These are phyloP conservation scores for Oreochromis grahami DNA, from an alignment of 2,797 vertebrate species.

Conservation along the genomic window DNA sequence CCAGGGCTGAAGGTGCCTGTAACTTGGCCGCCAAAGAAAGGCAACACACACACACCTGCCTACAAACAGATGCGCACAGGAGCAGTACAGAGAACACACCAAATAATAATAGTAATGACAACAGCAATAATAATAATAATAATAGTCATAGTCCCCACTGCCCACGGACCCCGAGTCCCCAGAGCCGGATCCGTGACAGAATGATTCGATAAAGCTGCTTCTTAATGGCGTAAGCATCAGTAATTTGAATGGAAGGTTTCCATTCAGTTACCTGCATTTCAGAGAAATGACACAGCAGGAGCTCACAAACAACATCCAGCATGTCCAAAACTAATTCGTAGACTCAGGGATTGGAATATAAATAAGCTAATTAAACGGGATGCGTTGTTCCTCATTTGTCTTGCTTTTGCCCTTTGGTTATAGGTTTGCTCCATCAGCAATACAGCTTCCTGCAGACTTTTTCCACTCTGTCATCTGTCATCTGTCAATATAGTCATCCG, in stretches of 20 bases:
- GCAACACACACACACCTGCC: too few species aligned
- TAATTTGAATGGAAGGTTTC: neutral
- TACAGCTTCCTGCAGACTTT: neutral
- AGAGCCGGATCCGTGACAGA: too few species aligned
- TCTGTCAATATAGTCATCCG: neutral
- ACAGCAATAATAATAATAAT: too few species aligned
- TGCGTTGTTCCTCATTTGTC: neutral
- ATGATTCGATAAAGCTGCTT: neutral
- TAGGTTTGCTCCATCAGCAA: neutral
- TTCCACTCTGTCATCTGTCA: too few species aligned
- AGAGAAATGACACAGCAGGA: neutral
- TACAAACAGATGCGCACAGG: too few species aligned
- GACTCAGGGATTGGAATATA: neutral
- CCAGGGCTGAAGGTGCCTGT: too few species aligned
- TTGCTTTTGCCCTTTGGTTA: neutral
- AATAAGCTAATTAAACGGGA: conserved; percentile 17
- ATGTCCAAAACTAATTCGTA: neutral
- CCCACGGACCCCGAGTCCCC: too few species aligned
- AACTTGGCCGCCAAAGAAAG: too few species aligned
- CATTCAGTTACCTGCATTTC: neutral
- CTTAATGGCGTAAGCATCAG: neutral
- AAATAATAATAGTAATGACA: too few species aligned
- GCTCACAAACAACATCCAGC: neutral
- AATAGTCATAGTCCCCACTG: too few species aligned
- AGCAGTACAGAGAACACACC: too few species aligned